Conservation (phyloP, 1,140 invertebrate genomes). For the Artemia franciscana region DNA sequence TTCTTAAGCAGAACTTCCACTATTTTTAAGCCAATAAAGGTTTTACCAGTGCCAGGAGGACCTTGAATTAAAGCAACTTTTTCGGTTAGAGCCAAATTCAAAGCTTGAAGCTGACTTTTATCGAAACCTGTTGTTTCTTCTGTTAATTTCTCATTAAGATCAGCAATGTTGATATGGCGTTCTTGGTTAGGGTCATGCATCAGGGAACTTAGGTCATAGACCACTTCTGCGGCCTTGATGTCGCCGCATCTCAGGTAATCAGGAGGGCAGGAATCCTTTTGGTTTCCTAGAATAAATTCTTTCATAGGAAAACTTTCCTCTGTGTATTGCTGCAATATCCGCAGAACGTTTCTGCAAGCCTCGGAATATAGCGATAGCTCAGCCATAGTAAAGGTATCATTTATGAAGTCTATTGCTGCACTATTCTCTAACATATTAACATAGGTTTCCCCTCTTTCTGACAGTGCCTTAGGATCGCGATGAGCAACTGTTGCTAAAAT, state of each 20-base stretch:
- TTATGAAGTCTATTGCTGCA: neutral
- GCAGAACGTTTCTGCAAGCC: neutral
- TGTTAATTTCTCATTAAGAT: no score
- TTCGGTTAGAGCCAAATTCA: neutral
- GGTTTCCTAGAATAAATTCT: neutral
- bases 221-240: constrained; percentile 1
- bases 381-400: neutral
- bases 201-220: neutral
- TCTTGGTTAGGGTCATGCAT: no score
- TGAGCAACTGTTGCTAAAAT: constrained; percentile 7
- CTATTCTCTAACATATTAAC: neutral
- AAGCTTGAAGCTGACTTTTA: neutral
- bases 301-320: neutral
- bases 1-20: constrained; percentile 26
- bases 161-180: no score
- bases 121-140: constrained; percentile 16
- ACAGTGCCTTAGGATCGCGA: neutral
- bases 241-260: neutral
- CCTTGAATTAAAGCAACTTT: constrained; percentile 17
- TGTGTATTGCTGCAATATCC: neutral
- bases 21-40: constrained; percentile 40
- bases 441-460: neutral
- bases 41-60: constrained; percentile 56
- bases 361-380: neutral
- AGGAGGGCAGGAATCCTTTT: neutral